Evolutionary conservation across 2,113 vertebrate species (phyloP).

Genomic region (Poecile atricapillus): DNA sequence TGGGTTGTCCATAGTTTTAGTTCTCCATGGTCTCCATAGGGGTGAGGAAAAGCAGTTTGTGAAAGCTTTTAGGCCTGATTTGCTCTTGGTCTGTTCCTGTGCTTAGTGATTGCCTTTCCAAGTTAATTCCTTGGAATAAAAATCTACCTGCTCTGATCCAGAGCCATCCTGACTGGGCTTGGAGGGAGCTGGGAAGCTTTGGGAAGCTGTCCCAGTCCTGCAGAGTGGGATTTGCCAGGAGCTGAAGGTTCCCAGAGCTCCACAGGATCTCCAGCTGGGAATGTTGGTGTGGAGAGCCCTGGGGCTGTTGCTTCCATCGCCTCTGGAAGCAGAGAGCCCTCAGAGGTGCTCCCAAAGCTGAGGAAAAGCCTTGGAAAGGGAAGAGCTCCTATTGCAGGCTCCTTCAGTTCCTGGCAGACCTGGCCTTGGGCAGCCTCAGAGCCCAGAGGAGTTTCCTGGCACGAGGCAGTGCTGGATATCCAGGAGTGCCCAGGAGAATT

Average conservation of each 20-base stretch:
- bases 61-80: not conserved
- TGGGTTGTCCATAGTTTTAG: not conserved
- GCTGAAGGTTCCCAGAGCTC: not conserved
- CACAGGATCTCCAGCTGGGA: not conserved
- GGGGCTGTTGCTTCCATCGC: accelerated
- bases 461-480: not conserved
- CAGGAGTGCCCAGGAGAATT: not conserved
- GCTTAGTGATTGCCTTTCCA: not conserved
- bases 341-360: not conserved
- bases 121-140: not conserved
- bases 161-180: not conserved
- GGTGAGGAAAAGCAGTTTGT: not conserved
- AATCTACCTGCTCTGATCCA: not conserved
- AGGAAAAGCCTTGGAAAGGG: not conserved
- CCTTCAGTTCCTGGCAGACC: not conserved
- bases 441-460: not conserved
- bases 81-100: not conserved
- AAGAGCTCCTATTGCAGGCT: not conserved
- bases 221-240: not conserved
- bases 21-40: not conserved
- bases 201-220: not conserved
- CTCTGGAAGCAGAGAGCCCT: not conserved
- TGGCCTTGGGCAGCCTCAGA: not conserved
- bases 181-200: not conserved
- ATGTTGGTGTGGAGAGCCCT: accelerated